Percentiles rank a stretch among this genome's conserved stretches.
These are phyloP conservation scores for Karalla daura DNA, from an alignment of 2,797 vertebrate genomes.

Conservation along the genomic window DNA sequence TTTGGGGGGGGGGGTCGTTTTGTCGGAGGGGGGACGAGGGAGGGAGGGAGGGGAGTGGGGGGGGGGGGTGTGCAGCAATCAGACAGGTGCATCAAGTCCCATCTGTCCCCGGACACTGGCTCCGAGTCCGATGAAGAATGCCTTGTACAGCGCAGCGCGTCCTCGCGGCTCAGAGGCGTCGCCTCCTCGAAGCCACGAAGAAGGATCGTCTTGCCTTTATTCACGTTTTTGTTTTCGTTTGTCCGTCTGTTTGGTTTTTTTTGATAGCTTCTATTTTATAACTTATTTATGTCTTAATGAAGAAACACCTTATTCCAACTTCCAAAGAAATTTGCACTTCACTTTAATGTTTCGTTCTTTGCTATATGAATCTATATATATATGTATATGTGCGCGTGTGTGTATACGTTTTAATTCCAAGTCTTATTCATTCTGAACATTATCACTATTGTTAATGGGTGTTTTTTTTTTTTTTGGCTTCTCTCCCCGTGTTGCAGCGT, in stretches of 20 bases:
- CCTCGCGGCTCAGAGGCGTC: conserved; percentile 54
- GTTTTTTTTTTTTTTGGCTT: conserved; percentile 66
- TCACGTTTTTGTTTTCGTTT: conserved; percentile 67
- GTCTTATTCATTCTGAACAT: conserved; percentile 54
- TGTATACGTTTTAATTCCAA: conserved; percentile 66
- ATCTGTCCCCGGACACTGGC: conserved; percentile 37
- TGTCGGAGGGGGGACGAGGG: no score
- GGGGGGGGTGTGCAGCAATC: conserved; percentile 13
- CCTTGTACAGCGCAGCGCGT: conserved; percentile 45
- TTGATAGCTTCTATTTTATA: conserved; percentile 85
- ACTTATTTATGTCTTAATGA: conserved; percentile 88
- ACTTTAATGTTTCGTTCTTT: conserved; percentile 81
- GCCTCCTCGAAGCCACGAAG: conserved; percentile 92
- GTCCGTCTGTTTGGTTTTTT: no score
- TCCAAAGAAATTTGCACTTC: conserved; percentile 99
- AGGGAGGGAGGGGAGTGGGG: no score
- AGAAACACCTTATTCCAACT: conserved; percentile 89
- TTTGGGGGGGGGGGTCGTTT: no score
- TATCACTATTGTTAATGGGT: conserved; percentile 70
- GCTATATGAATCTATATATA: conserved; percentile 47
- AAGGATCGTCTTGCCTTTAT: conserved; percentile 87
- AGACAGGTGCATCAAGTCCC: conserved; percentile 12
- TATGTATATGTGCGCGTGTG: no score
- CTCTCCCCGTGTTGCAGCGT: conserved; percentile 90
- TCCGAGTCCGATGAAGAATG: conserved; percentile 35